These are phyloP conservation scores for Onychorhynchus coronatus DNA, from an alignment of 2,113 vertebrate species.

Conservation along the genomic window DNA sequence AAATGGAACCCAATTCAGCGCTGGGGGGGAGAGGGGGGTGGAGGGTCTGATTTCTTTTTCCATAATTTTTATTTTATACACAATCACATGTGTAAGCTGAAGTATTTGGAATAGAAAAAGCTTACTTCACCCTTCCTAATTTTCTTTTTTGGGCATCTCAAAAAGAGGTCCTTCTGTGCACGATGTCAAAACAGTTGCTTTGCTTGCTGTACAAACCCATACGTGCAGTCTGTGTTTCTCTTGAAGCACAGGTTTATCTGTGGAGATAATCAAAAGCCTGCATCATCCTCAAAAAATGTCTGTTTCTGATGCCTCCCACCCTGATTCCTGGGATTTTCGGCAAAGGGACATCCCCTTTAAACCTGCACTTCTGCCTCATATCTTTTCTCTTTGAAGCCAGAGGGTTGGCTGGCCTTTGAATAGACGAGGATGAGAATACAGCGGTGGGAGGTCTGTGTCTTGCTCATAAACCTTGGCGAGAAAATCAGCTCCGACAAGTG, in stretches of 20 bases:
- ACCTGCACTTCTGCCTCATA: conserved; percentile 16
- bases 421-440: conserved; percentile 51
- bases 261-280: conserved; percentile 42
- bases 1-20: not conserved
- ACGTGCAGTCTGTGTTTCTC: not conserved
- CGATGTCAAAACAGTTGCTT: not conserved
- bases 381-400: conserved; percentile 53
- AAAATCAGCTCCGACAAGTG: conserved; percentile 40
- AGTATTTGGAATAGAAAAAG: not conserved
- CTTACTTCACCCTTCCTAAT: not conserved
- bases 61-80: not conserved
- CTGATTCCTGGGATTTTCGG: conserved; percentile 43
- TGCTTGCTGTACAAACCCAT: not conserved
- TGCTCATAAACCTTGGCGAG: conserved; percentile 45
- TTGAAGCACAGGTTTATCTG: conserved; percentile 18
- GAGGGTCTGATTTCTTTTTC: not conserved
- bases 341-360: conserved; percentile 48
- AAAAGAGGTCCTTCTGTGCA: not conserved
- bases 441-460: conserved; percentile 42
- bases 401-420: conserved; percentile 38
- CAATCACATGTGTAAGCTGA: fast-evolving
- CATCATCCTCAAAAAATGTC: conserved; percentile 22
- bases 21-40: fast-evolving
- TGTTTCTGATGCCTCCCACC: not conserved
- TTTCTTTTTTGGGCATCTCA: not conserved